Percentiles rank a stretch among this genome's conserved stretches.
Evolutionary conservation across 2,113 vertebrate species (phyloP).

Genomic region (Grammomys dolichurus): DNA sequence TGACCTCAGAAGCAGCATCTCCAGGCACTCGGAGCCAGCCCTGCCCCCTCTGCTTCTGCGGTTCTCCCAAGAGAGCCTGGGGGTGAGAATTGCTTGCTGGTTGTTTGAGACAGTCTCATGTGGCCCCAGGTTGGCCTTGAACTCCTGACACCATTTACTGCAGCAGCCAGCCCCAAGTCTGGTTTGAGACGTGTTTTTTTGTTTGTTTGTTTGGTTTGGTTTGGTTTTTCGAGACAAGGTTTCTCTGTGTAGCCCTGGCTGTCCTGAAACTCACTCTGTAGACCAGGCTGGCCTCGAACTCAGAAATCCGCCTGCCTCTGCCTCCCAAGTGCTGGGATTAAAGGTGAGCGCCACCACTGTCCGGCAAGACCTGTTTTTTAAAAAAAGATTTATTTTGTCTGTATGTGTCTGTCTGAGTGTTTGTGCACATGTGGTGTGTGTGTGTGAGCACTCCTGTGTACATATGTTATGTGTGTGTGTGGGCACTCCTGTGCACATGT

Average conservation of each 20-base stretch:
- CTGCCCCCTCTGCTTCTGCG: neutral
- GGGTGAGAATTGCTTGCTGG: neutral
- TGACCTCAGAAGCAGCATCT: neutral
- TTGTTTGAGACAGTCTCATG: neutral
- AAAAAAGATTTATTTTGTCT: neutral
- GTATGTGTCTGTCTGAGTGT: neutral
- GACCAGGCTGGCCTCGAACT: too few relatives aligned
- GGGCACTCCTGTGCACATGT: too few relatives aligned
- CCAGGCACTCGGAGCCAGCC: neutral
- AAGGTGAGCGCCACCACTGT: too few relatives aligned
- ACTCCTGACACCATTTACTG: neutral
- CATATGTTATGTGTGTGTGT: neutral
- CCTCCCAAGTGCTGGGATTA: too few relatives aligned
- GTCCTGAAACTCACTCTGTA: too few relatives aligned
- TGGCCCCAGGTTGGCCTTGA: neutral
- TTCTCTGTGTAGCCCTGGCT: too few relatives aligned
- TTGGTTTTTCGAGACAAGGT: too few relatives aligned
- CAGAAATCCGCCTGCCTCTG: too few relatives aligned
- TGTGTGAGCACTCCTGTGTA: neutral
- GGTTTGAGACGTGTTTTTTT: neutral
- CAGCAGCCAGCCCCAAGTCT: too few relatives aligned
- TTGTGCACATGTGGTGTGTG: neutral
- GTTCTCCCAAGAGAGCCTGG: neutral
- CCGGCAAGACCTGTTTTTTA: too few relatives aligned
- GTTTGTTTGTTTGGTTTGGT: neutral